Evolutionary conservation across 2,113 vertebrate species (phyloP).

Genomic region (Phoenicopterus ruber): DNA sequence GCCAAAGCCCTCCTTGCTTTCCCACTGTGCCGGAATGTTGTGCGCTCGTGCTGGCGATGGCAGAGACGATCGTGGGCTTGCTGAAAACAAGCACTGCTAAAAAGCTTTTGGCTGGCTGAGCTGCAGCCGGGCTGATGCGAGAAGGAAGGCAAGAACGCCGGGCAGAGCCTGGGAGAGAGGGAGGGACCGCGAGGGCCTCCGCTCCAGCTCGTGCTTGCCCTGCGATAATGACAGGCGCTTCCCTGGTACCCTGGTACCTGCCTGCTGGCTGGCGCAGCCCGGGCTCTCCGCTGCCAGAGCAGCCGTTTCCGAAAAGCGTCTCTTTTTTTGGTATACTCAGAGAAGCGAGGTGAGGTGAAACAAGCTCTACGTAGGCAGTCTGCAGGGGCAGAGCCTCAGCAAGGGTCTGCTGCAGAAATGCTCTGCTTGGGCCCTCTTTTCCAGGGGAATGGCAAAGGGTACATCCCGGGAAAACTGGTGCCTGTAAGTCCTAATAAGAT

Average conservation of each 20-base stretch:
- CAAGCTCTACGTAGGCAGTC: background rate
- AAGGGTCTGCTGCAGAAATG: background rate
- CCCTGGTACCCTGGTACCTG: too few species aligned
- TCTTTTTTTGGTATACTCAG: background rate
- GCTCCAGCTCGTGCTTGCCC: fast-evolving
- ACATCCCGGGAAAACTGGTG: background rate
- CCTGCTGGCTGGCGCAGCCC: too few species aligned
- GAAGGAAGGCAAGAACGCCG: background rate
- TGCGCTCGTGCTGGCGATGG: fast-evolving
- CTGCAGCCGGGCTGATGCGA: background rate
- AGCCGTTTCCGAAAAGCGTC: background rate
- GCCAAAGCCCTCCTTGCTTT: background rate
- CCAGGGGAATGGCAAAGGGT: background rate
- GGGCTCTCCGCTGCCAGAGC: background rate
- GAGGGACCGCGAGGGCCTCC: background rate
- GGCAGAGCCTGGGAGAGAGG: background rate
- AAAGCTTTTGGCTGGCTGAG: background rate
- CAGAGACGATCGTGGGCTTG: background rate
- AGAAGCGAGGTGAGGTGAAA: background rate
- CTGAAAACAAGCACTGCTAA: background rate
- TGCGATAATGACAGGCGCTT: fast-evolving
- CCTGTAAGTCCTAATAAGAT: background rate
- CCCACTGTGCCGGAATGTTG: background rate
- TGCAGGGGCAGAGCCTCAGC: background rate
- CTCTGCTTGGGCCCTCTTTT: background rate